Conservation (phyloP, 2,888 invertebrate species). For the Leptogaster cylindrica region DNA sequence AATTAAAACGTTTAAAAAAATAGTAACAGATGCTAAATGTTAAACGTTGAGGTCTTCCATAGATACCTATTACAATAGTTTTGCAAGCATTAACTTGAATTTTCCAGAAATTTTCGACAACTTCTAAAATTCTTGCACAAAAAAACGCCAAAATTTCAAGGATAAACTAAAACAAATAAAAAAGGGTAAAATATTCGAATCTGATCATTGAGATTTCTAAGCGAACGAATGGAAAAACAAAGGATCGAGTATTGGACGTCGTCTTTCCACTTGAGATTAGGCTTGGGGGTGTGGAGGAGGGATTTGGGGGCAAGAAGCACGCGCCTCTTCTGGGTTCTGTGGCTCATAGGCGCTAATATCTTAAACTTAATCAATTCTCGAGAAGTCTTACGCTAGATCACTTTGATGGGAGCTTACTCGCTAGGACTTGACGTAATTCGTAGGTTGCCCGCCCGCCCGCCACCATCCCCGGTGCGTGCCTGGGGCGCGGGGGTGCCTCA, state of each 20-base stretch:
- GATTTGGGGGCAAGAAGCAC: no score
- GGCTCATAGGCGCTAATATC: constrained; percentile 11
- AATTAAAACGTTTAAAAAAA: no score
- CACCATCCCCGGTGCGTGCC: constrained; percentile 1
- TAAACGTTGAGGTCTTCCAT: no score
- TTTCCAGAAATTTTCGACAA: no score
- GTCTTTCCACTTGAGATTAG: constrained; percentile 12
- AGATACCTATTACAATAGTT: no score
- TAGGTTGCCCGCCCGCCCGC: not conserved
- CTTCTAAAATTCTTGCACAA: no score
- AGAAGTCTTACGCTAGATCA: constrained; percentile 45
- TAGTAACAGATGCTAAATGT: no score
- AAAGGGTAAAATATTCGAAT: no score
- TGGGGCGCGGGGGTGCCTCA: not conserved
- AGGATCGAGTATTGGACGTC: constrained; percentile 3
- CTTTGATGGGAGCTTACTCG: constrained; percentile 45
- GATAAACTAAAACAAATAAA: no score
- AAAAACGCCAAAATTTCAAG: no score
- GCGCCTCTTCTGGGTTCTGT: no score
- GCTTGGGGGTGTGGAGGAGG: not conserved
- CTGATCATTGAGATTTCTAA: constrained; percentile 12
- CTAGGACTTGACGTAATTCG: not conserved
- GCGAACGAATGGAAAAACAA: constrained; percentile 1
- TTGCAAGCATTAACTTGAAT: no score
- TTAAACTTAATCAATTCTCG: constrained; percentile 47